phyloP scores from a whole-genome alignment of 2,888 invertebrate genomes.

The Palloptera scutellata region DNA sequence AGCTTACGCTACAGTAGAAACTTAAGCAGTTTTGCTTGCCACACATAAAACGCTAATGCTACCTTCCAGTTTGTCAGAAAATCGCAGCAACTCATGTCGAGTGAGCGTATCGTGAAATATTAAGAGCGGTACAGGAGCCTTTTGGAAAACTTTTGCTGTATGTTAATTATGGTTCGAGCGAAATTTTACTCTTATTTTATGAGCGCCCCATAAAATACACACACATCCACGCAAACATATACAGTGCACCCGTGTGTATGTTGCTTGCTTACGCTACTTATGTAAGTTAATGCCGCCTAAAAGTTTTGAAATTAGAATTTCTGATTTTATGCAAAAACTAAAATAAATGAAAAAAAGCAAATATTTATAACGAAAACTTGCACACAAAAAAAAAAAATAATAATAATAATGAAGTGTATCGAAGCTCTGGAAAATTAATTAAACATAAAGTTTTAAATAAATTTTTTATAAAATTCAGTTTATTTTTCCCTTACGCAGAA shows the following conservation, averaged over 20 bases:
- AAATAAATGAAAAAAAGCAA: not conserved
- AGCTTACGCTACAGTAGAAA: not conserved
- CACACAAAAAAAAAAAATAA: not conserved
- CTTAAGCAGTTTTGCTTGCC: not conserved
- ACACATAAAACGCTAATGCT: not conserved
- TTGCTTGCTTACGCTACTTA: not conserved
- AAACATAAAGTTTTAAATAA: too few relatives aligned
- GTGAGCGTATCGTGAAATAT: not conserved
- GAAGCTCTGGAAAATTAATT: not conserved
- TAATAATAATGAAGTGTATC: not conserved
- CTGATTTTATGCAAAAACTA: constrained; percentile 1
- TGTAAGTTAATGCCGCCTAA: not conserved
- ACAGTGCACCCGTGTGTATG: not conserved
- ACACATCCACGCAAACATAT: not conserved
- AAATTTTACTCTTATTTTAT: constrained; percentile 48
- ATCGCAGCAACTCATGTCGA: not conserved
- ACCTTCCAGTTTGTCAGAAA: too few relatives aligned
- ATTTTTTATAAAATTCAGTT: too few relatives aligned
- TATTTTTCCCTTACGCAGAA: too few relatives aligned
- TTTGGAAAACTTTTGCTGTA: constrained; percentile 52
- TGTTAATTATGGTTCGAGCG: constrained; percentile 51
- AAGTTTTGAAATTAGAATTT: not conserved
- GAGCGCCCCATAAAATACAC: not conserved
- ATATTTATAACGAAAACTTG: not conserved
- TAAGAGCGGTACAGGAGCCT: constrained; percentile 2